These are phyloP conservation scores for Gonatopus flavifemur DNA, from an alignment of 1,140 invertebrate species.

Conservation along the genomic window DNA sequence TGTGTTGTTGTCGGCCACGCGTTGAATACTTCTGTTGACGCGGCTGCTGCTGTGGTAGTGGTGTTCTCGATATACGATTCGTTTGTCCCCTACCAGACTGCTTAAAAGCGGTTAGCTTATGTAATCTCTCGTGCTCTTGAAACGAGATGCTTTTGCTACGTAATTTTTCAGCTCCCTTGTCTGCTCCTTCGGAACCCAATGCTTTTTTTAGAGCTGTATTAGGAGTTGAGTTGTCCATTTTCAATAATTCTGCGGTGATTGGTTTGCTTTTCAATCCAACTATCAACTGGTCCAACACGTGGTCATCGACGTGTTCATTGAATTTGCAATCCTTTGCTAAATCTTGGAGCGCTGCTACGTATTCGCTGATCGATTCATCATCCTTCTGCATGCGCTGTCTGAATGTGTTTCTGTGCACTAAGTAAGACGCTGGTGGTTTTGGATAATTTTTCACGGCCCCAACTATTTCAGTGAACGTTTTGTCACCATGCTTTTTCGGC, in stretches of 20 bases:
- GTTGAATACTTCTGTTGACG: background rate
- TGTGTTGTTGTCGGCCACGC: background rate
- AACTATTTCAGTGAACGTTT: constrained; percentile 23
- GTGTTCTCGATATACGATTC: background rate
- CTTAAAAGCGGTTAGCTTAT: background rate
- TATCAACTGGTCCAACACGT: constrained; percentile 3
- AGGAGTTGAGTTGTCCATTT: constrained; percentile 7
- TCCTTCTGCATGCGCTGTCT: constrained; percentile 24
- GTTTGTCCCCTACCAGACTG: background rate
- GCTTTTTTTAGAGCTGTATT: constrained; percentile 4
- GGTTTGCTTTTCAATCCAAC: constrained; percentile 1
- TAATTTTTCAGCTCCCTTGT: constrained; percentile 8
- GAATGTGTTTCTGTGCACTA: constrained; percentile 34
- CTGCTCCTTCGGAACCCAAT: constrained; percentile 3
- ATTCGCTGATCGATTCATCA: constrained; percentile 27
- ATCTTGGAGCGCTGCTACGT: constrained; percentile 31
- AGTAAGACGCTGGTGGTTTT: constrained; percentile 30
- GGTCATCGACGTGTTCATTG: constrained; percentile 6
- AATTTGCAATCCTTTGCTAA: constrained; percentile 18
- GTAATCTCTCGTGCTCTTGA: background rate
- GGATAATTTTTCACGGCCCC: constrained; percentile 24
- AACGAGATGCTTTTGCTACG: background rate
- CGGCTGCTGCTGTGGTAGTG: background rate
- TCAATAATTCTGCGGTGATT: constrained; percentile 5
- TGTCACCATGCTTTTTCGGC: constrained; percentile 24